Base-by-base conservation (phyloP, 2,797 vertebrate species). In the Helostoma temminkii region DNA sequence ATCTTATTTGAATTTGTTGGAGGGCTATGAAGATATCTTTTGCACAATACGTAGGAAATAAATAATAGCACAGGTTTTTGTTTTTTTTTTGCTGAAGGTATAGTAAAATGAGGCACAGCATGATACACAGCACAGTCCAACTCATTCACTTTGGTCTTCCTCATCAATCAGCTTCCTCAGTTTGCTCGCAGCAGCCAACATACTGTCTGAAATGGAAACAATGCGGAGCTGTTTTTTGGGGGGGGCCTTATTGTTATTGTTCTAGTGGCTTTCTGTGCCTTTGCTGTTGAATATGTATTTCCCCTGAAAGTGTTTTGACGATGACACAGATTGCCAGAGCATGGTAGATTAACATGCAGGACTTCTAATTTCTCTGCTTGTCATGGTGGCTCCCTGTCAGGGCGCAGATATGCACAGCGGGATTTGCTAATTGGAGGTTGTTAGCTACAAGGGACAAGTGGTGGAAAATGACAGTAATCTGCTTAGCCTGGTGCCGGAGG, bases 381-480 rank as follows among this genome's bases (percentile, higher is more conserved):
- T 96, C 94, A 93, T 84, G 89, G 88, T 91, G 82, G 74, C 85
- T 95, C 92, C 92, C 75, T 85, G 66, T 95, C 94, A 95, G 91
- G 91, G 76, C 92, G 75, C 79, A 88, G 92, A 93, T 92, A 93
- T 93, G 90, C 93, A 81, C 89, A 93, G 84, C 82, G 62, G 90
- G 89, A 93, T 95, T 95, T 95, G 91, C 91, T 96, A 95, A 95
- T 93, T 95, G 93, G 91, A 94, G 93, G 84, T 91, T 92, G 94
- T 95, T 94, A 90, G 90, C 93, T 93, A 93, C 90, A 84, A 95
- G 94, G 93, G 93, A 94, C 93, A 94, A 94, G 93, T 92, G 90
- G 88, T 93, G 86, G 93, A 94, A 95, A 93, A 95, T 95, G 88
- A 93, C 94, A 89, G 92, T 95, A 95, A 95, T 95, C 90, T 88